Conservation (phyloP, 1,140 invertebrate genomes). For the Cyclina sinensis region DNA sequence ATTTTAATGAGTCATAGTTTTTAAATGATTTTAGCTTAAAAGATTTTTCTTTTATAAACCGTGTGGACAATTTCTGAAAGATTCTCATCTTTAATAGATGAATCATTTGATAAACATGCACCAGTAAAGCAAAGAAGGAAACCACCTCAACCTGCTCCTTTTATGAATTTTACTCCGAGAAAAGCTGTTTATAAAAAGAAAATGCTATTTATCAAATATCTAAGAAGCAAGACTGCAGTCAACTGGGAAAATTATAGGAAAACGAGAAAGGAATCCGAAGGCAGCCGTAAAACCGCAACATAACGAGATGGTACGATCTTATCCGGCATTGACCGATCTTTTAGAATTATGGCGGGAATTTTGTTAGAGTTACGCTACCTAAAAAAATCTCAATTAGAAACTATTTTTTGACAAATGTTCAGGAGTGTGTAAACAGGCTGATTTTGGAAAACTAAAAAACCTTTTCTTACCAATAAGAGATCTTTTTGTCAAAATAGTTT, state of each 20-base stretch:
- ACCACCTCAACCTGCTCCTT: conserved; percentile 37
- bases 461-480: conserved; percentile 60
- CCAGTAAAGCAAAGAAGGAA: conserved; percentile 54
- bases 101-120: conserved; percentile 47
- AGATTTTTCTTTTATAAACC: too few species aligned
- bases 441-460: conserved; percentile 63
- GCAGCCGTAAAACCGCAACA: too few species aligned
- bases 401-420: conserved; percentile 62
- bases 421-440: conserved; percentile 22
- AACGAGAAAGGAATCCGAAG: too few species aligned
- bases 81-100: neutral
- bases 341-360: too few species aligned
- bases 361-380: too few species aligned
- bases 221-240: conserved; percentile 35
- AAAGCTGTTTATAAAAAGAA: conserved; percentile 50
- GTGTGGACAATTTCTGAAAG: too few species aligned
- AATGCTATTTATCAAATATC: conserved; percentile 52
- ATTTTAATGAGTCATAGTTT: too few species aligned
- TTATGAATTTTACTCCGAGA: conserved; percentile 42
- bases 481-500: conserved; percentile 27
- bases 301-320: too few species aligned
- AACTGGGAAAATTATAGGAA: conserved; percentile 61
- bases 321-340: too few species aligned
- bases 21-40: too few species aligned
- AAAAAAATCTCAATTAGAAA: conserved; percentile 48